These are phyloP conservation scores for Rhagologus leucostigma DNA, from an alignment of 2,113 vertebrate species.

Conservation along the genomic window DNA sequence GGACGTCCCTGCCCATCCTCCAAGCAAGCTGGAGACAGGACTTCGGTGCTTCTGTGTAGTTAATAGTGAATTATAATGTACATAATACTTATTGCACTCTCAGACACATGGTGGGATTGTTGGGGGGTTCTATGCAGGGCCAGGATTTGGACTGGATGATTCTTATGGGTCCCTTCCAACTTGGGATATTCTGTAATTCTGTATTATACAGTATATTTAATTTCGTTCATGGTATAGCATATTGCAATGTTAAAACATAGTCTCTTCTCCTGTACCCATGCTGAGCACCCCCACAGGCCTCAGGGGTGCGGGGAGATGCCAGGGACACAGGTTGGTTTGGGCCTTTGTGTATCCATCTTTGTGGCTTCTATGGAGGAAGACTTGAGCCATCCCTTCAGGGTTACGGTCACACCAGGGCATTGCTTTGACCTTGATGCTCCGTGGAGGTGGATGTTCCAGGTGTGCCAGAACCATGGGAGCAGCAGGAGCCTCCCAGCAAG, in stretches of 20 bases:
- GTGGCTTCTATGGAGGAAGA: not conserved
- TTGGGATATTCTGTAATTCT: not conserved
- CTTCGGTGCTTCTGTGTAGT: not conserved
- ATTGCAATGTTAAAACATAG: not conserved
- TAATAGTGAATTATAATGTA: not conserved
- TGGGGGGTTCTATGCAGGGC: not conserved
- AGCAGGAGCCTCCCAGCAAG: not conserved
- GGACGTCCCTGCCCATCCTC: accelerated
- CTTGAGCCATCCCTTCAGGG: too few relatives aligned
- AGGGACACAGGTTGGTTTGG: not conserved
- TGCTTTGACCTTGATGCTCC: not conserved
- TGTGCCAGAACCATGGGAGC: not conserved
- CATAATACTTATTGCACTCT: not conserved
- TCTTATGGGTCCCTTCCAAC: not conserved
- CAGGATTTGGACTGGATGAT: not conserved
- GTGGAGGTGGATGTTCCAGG: not conserved
- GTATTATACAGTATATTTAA: not conserved
- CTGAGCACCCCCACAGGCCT: not conserved
- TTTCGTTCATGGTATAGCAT: not conserved
- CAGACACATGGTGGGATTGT: not conserved
- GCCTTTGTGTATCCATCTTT: not conserved
- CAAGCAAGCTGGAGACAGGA: not conserved
- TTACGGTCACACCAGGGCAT: not conserved
- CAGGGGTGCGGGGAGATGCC: accelerated
- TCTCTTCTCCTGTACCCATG: too few relatives aligned